These are phyloP conservation scores for Calephelis virginiensis DNA, from an alignment of 1,140 invertebrate species.

Conservation along the genomic window DNA sequence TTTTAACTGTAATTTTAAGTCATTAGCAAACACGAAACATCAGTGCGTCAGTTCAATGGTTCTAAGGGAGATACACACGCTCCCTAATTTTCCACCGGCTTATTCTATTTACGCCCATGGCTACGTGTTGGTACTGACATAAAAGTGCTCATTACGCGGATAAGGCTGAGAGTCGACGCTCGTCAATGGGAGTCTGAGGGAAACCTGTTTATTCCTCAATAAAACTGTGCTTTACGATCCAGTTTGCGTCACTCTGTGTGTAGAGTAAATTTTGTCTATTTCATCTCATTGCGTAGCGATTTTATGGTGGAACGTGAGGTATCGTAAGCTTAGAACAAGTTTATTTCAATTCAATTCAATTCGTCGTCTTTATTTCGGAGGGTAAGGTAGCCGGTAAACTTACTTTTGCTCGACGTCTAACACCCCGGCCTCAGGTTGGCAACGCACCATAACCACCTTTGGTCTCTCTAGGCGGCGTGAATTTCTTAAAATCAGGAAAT, in stretches of 20 bases:
- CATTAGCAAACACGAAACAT: constrained; percentile 13
- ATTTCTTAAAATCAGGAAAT: too few relatives aligned
- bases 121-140: constrained; percentile 32
- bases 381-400: too few relatives aligned
- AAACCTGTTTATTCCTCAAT: constrained; percentile 55
- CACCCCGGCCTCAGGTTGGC: too few relatives aligned
- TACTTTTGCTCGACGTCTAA: too few relatives aligned
- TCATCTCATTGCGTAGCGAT: background rate
- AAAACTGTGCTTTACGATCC: constrained; percentile 52
- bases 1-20: constrained; percentile 17
- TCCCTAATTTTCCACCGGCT: constrained; percentile 12
- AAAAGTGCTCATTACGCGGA: constrained; percentile 45
- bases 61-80: background rate
- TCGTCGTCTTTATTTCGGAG: too few relatives aligned
- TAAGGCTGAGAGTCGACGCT: constrained; percentile 38
- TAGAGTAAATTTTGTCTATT: constrained; percentile 9
- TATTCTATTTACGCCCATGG: constrained; percentile 22
- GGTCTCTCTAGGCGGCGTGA: too few relatives aligned
- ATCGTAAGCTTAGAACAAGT: too few relatives aligned
- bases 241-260: constrained; percentile 21
- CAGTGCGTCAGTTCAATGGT: constrained; percentile 11
- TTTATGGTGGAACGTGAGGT: background rate
- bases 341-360: too few relatives aligned
- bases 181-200: constrained; percentile 53
- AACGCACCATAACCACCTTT: too few relatives aligned